These are phyloP conservation scores for Poecilus cupreus DNA, from an alignment of 2,888 invertebrate genomes.

Conservation along the genomic window DNA sequence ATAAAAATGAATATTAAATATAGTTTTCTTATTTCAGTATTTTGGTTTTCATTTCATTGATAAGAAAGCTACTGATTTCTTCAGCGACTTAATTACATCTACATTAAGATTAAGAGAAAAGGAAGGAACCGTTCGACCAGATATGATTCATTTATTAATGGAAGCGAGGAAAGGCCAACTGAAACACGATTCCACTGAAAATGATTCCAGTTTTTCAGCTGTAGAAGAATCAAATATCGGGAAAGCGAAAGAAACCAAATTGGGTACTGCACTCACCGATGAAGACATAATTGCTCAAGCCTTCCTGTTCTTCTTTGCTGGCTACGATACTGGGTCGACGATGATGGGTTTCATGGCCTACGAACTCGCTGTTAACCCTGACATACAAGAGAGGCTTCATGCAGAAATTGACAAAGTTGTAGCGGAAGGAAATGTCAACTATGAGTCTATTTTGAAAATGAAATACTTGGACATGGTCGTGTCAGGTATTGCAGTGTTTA, in stretches of 20 bases:
- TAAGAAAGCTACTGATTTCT: conserved; percentile 57
- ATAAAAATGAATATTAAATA: neutral
- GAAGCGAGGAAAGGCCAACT: conserved; percentile 71
- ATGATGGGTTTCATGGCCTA: conserved; percentile 68
- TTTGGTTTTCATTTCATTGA: conserved; percentile 31
- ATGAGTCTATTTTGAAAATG: conserved; percentile 72
- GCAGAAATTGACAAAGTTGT: conserved; percentile 67
- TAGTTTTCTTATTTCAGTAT: neutral
- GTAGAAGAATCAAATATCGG: conserved; percentile 55
- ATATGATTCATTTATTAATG: conserved; percentile 75
- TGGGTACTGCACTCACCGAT: conserved; percentile 66
- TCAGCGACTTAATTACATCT: conserved; percentile 60
- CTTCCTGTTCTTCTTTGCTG: conserved; percentile 74
- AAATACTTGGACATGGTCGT: conserved; percentile 76
- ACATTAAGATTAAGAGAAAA: conserved; percentile 60
- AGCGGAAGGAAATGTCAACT: conserved; percentile 69
- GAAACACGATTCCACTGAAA: conserved; percentile 61
- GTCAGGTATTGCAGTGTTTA: conserved; percentile 67
- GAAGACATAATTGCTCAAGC: conserved; percentile 76
- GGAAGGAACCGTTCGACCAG: conserved; percentile 60
- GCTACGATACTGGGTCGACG: conserved; percentile 71
- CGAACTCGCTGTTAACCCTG: conserved; percentile 69
- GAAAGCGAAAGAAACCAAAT: conserved; percentile 4
- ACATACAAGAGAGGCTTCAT: conserved; percentile 69
- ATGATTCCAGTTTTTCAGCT: conserved; percentile 59